Evolutionary conservation across 2,888 invertebrate genomes (phyloP).

Genomic region (Amiota mariae): DNA sequence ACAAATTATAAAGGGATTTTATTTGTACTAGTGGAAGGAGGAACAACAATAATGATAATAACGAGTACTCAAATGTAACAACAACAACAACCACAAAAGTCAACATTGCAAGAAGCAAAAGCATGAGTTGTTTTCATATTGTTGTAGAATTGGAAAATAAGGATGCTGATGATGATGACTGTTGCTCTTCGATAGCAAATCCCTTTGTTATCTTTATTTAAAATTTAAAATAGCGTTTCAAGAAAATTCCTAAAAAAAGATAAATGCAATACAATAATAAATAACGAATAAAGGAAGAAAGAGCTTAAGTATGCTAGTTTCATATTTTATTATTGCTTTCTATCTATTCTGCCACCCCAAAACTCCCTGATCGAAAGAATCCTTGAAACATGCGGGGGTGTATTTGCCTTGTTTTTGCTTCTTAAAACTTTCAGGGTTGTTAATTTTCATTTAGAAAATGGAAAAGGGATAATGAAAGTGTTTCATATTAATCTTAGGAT

Average conservation of each 20-base stretch:
- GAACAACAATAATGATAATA: conserved; percentile 40
- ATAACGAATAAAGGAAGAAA: not conserved
- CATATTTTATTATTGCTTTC: not conserved
- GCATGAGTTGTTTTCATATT: not conserved
- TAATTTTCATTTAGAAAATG: no score
- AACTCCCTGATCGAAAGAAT: no score
- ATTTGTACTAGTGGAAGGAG: conserved; percentile 52
- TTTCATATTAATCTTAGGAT: no score
- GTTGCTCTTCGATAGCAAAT: conserved; percentile 22
- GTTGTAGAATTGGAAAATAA: not conserved
- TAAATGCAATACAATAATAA: not conserved
- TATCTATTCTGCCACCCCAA: no score
- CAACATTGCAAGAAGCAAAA: conserved; percentile 1
- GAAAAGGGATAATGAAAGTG: no score
- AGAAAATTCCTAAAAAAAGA: not conserved
- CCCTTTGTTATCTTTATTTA: conserved; percentile 29
- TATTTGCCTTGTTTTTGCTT: no score
- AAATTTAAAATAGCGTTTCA: conserved; percentile 17
- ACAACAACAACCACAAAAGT: conserved; percentile 26
- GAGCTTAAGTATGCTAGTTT: not conserved
- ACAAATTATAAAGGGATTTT: conserved; percentile 59
- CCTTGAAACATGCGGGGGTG: no score
- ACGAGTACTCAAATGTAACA: conserved; percentile 48
- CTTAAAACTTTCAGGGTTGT: no score
- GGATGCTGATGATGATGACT: not conserved